phyloP scores from a whole-genome alignment of 2,113 vertebrate genomes.

The Poicephalus meyeri region DNA sequence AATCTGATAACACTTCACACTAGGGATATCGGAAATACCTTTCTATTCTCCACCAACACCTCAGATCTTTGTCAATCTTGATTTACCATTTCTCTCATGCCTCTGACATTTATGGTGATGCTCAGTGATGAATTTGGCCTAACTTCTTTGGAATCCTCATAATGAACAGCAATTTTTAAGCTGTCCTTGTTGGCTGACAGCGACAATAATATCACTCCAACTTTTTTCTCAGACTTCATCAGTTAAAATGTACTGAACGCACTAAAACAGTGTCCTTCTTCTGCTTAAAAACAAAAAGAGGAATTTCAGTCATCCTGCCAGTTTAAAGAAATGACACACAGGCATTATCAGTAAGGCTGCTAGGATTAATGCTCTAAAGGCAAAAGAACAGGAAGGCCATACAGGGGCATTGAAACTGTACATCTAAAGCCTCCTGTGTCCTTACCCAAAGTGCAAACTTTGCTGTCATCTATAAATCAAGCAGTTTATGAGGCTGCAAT shows the following conservation, averaged over 20 bases:
- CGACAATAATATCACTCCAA: background rate
- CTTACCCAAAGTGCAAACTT: conserved; percentile 71
- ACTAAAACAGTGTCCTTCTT: background rate
- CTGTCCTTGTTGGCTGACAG: background rate
- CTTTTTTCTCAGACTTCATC: background rate
- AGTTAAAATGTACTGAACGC: background rate
- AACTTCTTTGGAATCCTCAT: background rate
- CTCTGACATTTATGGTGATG: background rate
- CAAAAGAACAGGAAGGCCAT: background rate
- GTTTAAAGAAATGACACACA: background rate
- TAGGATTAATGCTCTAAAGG: background rate
- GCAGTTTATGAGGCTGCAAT: conserved; percentile 80
- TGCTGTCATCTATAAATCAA: conserved; percentile 86
- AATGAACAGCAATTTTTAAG: background rate
- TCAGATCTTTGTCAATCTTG: background rate
- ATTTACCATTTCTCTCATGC: background rate
- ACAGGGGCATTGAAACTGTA: background rate
- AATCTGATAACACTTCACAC: background rate
- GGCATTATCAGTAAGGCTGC: background rate
- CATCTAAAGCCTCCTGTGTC: conserved; percentile 34
- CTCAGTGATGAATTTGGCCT: background rate
- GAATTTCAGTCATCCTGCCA: background rate
- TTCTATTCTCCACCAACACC: background rate
- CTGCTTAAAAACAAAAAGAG: background rate
- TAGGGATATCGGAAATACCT: conserved; percentile 14